Base-by-base conservation (phyloP, 2,113 vertebrate species). In the Stegastes partitus region DNA sequence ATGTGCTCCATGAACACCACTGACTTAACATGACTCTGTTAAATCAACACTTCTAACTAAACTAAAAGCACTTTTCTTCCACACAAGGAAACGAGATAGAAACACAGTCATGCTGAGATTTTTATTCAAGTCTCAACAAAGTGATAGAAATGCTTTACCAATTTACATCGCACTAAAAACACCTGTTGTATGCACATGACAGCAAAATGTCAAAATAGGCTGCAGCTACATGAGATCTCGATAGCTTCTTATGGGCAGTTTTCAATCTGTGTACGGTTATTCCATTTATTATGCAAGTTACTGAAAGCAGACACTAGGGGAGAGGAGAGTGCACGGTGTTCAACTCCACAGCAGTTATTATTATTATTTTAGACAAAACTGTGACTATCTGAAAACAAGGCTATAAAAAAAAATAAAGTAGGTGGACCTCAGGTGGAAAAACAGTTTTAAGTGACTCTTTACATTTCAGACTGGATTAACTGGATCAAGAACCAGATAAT, bases 161-260 rank as follows among this genome's bases (percentile, higher is more conserved):
- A 92, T 93, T 93, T 92, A 93, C 88, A 94, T 86, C 87, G 86
- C 89, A 94, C 93, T 94, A 94, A 90, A 94, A 95, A 93, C 92
- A 94, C 87, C 81, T 79, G 90, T 87, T 84, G 68, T 91, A 89
- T 86, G 79, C 82, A 74, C 87, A 79, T 83, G 76, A 92, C 74
- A 77, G 75, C 83, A 77, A 76, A 77, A 85, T 69, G 85, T 85
- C 79, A 82, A 87, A 89, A 86, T 68, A 86, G 69, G 77, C 74
- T 82, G 63, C 84, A 91, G 89, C 86, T 89, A 90, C 89, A 86
- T 78, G 86, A 77, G 57, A 91, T 83, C 54, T 86, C 79, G 70
- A 83, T 75, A 61, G 78, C 65, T 81, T 79, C 10, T 79, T 58
- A 57, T 61, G 78, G 84, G 73, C 76, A 78, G 79, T 73, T 76